A percentile compares a stretch with the other conserved stretches of the same genome.
phyloP scores from a whole-genome alignment of 1,140 invertebrate genomes.

The Calosoma granatense region DNA sequence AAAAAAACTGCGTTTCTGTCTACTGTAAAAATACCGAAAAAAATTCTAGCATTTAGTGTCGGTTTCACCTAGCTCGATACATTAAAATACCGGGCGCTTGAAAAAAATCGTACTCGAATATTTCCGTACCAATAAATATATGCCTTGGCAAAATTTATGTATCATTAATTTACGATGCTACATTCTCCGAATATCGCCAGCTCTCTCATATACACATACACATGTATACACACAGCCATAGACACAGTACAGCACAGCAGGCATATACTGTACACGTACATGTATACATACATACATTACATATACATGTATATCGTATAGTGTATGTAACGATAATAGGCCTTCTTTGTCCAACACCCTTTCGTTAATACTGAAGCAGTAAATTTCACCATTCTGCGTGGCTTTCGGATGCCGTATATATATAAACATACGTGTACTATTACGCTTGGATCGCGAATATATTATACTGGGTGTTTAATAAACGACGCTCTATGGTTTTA shows the following conservation, averaged over 20 bases:
- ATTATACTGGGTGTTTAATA: constrained; percentile 8
- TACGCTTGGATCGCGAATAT: constrained; percentile 1
- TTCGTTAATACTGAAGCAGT: constrained; percentile 3
- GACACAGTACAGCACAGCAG: no score
- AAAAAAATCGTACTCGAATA: background rate
- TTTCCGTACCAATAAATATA: constrained; percentile 8
- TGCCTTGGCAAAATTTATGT: constrained; percentile 8
- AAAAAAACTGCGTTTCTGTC: no score
- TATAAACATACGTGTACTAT: constrained; percentile 3
- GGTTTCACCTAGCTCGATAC: background rate
- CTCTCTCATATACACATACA: no score
- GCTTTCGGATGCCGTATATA: constrained; percentile 3
- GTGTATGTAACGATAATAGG: background rate
- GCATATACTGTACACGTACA: no score
- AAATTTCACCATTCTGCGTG: constrained; percentile 2
- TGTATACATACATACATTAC: no score
- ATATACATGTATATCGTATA: no score
- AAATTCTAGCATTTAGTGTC: no score
- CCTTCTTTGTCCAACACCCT: background rate
- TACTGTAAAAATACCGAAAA: no score
- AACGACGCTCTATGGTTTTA: constrained; percentile 7
- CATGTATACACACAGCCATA: no score
- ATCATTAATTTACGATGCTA: constrained; percentile 8
- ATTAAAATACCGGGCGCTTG: background rate
- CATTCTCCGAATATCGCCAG: background rate